Percentiles rank a stretch among this genome's conserved stretches.
phyloP scores from a whole-genome alignment of 1,140 invertebrate genomes.

The Philotrypesis tridentata region DNA sequence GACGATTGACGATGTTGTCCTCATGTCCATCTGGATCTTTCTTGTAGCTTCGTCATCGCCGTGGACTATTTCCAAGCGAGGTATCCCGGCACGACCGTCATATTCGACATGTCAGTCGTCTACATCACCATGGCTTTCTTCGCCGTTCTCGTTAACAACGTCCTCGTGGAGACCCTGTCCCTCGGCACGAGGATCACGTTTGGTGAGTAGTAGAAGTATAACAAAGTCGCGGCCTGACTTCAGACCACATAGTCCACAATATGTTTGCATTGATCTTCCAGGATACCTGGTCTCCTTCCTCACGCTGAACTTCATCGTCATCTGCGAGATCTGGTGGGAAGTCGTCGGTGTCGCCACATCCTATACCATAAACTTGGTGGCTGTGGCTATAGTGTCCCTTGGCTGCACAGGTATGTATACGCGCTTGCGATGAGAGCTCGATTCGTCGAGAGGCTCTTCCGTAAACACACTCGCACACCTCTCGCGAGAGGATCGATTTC shows the following conservation, averaged over 20 bases:
- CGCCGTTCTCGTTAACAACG: conserved; percentile 89
- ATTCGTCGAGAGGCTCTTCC: too few relatives aligned
- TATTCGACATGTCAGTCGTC: conserved; percentile 93
- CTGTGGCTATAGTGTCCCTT: conserved; percentile 88
- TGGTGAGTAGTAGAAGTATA: too few relatives aligned
- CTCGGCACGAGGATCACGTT: conserved; percentile 89
- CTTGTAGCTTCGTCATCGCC: conserved; percentile 88
- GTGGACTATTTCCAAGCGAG: conserved; percentile 91
- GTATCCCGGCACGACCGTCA: conserved; percentile 88
- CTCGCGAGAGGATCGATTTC: neutral
- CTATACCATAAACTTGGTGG: conserved; percentile 88
- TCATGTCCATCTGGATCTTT: too few relatives aligned
- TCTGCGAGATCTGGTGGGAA: conserved; percentile 90
- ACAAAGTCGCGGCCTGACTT: too few relatives aligned
- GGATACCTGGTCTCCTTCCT: conserved; percentile 88
- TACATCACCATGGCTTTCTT: conserved; percentile 91
- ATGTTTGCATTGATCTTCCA: conserved; percentile 61
- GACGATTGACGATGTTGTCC: too few relatives aligned
- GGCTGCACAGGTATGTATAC: conserved; percentile 90
- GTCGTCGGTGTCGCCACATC: conserved; percentile 81
- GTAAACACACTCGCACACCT: too few relatives aligned
- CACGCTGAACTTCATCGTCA: conserved; percentile 86
- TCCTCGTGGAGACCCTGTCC: conserved; percentile 87
- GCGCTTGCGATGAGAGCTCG: too few relatives aligned
- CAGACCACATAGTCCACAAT: too few relatives aligned